Conservation (phyloP, 2,797 vertebrate genomes). For the Furcifer pardalis region DNA sequence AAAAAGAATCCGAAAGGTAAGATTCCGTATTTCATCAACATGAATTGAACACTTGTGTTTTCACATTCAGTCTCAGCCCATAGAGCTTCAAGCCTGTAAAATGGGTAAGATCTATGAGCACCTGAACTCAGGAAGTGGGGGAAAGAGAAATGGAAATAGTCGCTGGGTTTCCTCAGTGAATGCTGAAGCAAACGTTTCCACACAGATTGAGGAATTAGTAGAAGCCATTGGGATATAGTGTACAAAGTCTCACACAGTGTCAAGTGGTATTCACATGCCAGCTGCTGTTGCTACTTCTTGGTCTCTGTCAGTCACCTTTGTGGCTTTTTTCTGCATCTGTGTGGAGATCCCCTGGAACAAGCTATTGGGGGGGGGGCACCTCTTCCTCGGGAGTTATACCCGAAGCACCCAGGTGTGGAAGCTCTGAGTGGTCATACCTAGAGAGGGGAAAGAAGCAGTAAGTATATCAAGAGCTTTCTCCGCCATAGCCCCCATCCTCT, state of each 20-base stretch:
- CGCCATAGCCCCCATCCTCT: too few species aligned
- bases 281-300: background rate
- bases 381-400: too few species aligned
- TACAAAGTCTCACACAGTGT: background rate
- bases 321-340: too few species aligned
- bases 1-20: slow-evolving; percentile 89
- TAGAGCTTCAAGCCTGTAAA: background rate
- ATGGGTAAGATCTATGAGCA: background rate
- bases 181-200: background rate
- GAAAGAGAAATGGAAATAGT: background rate
- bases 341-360: too few species aligned
- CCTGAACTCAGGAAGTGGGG: background rate
- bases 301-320: too few species aligned
- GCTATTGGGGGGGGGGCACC: too few species aligned
- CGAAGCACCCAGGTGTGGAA: too few species aligned
- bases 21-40: slow-evolving; percentile 15
- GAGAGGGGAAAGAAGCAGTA: too few species aligned
- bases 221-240: background rate
- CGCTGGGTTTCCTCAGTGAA: background rate
- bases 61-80: background rate
- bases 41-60: slow-evolving; percentile 3
- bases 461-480: too few species aligned
- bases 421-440: too few species aligned
- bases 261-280: background rate
- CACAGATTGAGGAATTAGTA: background rate